Percentiles rank a stretch among this genome's conserved stretches.
Conservation (phyloP, 2,797 vertebrate genomes). For the Artibeus lituratus region DNA sequence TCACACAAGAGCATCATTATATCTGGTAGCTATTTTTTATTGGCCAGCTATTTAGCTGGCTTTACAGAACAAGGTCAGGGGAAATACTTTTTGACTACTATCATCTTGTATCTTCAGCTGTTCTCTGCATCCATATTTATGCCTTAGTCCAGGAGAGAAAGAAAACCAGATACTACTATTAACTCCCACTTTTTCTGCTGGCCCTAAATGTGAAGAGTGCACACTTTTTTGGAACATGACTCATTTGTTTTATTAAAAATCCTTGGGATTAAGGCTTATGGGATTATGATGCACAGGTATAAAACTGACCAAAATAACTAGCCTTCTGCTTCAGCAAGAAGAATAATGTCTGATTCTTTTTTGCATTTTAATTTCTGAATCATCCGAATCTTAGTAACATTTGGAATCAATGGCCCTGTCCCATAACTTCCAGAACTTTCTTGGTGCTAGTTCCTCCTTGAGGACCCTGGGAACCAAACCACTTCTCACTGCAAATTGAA, state of each 20-base stretch:
- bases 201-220: background rate
- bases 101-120: background rate
- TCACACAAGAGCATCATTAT: background rate
- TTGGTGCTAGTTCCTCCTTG: background rate
- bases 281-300: background rate
- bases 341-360: background rate
- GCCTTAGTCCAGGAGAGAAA: background rate
- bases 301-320: background rate
- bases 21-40: background rate
- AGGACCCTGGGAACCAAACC: background rate
- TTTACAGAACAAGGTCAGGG: background rate
- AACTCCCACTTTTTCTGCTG: background rate
- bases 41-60: background rate
- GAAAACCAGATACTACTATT: background rate
- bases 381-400: background rate
- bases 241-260: background rate
- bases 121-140: background rate
- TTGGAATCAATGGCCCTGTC: slow-evolving; percentile 1
- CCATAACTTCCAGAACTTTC: background rate
- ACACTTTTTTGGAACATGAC: background rate
- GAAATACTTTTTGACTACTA: background rate
- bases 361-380: background rate
- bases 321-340: background rate
- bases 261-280: background rate
- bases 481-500: background rate